Evolutionary conservation across 2,797 vertebrate genomes (phyloP).

Genomic region (Microctenopoma stevenorrisi): DNA sequence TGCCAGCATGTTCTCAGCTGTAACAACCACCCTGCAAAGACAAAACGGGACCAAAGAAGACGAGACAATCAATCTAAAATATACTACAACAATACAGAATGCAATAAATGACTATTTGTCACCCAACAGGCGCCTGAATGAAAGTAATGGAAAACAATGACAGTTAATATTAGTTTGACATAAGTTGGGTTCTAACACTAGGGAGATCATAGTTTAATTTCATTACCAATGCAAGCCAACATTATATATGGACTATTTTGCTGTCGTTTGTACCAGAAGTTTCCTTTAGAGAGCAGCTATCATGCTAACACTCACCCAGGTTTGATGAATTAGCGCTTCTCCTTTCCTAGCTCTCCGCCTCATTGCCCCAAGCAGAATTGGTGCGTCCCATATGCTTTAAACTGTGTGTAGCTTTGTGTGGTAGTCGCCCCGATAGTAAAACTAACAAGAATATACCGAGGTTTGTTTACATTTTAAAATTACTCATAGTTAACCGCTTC

Average conservation of each 20-base stretch:
- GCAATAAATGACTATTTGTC: too few species aligned
- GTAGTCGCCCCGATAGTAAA: rapidly evolving
- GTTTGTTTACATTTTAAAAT: slow-evolving; percentile 62
- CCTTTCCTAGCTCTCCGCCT: slow-evolving; percentile 1
- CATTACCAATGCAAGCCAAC: neutral
- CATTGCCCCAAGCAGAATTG: neutral
- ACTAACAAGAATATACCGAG: rapidly evolving
- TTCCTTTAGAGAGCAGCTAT: slow-evolving; percentile 22
- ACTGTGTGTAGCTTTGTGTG: rapidly evolving
- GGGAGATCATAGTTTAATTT: neutral
- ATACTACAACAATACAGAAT: too few species aligned
- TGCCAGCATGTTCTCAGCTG: neutral
- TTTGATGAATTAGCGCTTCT: neutral
- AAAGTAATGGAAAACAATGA: too few species aligned
- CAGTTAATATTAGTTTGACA: neutral
- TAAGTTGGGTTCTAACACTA: neutral
- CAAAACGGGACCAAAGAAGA: too few species aligned
- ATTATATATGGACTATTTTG: neutral
- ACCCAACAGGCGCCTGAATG: too few species aligned
- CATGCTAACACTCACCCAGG: slow-evolving; percentile 22
- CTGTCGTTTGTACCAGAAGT: neutral
- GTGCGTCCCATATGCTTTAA: rapidly evolving
- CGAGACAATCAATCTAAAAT: too few species aligned
- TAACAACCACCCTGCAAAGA: neutral
- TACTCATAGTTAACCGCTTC: slow-evolving; percentile 24